Evolutionary conservation across 2,888 invertebrate species (phyloP).

Genomic region (Drosophila conformis): DNA sequence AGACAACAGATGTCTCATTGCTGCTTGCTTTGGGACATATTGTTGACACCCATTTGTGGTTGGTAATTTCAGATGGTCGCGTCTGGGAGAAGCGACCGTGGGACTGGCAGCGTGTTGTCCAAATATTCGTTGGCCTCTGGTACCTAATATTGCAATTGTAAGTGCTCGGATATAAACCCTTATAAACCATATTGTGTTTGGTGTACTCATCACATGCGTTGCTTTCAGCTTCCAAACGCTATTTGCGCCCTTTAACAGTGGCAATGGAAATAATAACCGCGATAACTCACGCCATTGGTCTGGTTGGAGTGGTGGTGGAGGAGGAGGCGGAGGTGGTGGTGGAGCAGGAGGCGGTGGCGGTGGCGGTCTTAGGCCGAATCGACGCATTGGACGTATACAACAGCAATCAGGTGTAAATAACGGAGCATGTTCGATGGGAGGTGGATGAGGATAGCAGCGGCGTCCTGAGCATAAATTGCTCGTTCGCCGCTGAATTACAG

Average conservation of each 20-base stretch:
- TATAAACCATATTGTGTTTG: not conserved
- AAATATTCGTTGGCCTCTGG: conserved; percentile 73
- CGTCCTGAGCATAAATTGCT: conserved; percentile 22
- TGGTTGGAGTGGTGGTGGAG: conserved; percentile 50
- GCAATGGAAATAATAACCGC: conserved; percentile 41
- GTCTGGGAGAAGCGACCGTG: conserved; percentile 79
- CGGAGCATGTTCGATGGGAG: conserved; percentile 44
- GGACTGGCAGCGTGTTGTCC: conserved; percentile 72
- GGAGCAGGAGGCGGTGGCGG: conserved; percentile 59
- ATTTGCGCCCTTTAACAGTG: conserved; percentile 69
- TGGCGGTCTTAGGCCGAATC: conserved; percentile 70
- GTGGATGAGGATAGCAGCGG: conserved; percentile 67
- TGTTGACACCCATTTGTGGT: not conserved
- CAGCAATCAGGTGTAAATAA: conserved; percentile 25
- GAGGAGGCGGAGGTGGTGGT: conserved; percentile 60
- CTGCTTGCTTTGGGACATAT: not conserved
- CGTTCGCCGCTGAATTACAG: conserved; percentile 31
- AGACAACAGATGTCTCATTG: not conserved
- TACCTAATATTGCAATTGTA: conserved; percentile 75
- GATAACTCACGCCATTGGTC: conserved; percentile 41
- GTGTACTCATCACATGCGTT: not conserved
- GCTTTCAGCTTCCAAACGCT: conserved; percentile 66
- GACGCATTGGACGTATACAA: conserved; percentile 67
- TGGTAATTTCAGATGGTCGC: conserved; percentile 68
- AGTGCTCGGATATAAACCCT: conserved; percentile 20